Evolutionary conservation across 1,140 invertebrate genomes (phyloP), one percentile per base, ranked within the genome.

Genomic region (Drosophila suzukii): DNA sequence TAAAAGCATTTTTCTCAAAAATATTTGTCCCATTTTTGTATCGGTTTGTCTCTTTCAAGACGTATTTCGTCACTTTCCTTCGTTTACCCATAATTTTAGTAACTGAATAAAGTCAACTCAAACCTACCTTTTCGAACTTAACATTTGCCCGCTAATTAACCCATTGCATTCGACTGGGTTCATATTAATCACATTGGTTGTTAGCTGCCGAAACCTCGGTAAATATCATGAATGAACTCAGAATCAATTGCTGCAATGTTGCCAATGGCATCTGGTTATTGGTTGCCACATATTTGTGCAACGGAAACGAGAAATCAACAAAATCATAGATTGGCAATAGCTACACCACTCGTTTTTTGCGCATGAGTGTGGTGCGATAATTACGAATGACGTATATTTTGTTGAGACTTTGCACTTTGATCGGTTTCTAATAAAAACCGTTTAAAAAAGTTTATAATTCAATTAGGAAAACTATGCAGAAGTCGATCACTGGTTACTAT

Each of bases 211-310:
- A 72, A 41, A 78, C 41, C 58, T 76, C 83, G 68, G 27, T 58
- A 74, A 81, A 84, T 68, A 68, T 57, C 44, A 66, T 71, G 46
- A 80, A 49, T 49, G 46, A 43, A 54, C 27, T 58, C 36, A 54
- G 55, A 71, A 63, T 50, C 50, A 70, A 47, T 57, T 68, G 66
- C 41, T 50, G 58, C 57, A 57, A 57, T 27, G 27, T 27, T 67
- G 60, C 72, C 60, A 75, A 46, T 65, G 59, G 39, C 71, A 75
- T 49, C 43, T 53, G 47, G 72, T 43, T 50, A 17, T 24, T 56
- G 39, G 61, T 77, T 77, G 57, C 75, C 74, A 77, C 78, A 77
- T 77, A 73, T 77, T 76, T 77, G 73, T 78, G 73, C 62, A 77
- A 59, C 54, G 62, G 50, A 76, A 77, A 77, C 50, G 32, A 39